A percentile compares a stretch with the other conserved stretches of the same genome.
Conservation (phyloP, 2,113 vertebrate species). For the Chrysochloris asiatica region DNA sequence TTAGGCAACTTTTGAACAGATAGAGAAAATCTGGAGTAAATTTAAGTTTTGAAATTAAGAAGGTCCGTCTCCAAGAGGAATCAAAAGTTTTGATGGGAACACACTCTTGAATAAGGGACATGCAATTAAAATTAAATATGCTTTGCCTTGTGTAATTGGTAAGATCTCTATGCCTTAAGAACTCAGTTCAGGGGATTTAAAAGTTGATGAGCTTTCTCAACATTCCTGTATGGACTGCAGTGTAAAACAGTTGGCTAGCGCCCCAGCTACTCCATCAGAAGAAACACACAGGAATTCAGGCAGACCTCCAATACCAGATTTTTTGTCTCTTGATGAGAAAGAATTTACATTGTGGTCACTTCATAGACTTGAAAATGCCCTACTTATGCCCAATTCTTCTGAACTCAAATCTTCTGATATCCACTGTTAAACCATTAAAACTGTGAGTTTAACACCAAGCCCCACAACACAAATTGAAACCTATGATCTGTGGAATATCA, state of each 20-base stretch:
- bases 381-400: conserved; percentile 41
- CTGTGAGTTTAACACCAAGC: conserved; percentile 78
- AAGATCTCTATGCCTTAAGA: conserved; percentile 83
- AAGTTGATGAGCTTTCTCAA: conserved; percentile 79
- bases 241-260: conserved; percentile 67
- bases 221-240: conserved; percentile 83
- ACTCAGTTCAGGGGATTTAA: conserved; percentile 87
- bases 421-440: conserved; percentile 74
- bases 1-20: conserved; percentile 76
- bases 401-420: conserved; percentile 71
- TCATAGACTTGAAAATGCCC: conserved; percentile 82
- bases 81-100: conserved; percentile 95
- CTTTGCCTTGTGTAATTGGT: conserved; percentile 78
- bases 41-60: conserved; percentile 97
- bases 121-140: conserved; percentile 91
- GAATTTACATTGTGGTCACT: conserved; percentile 86
- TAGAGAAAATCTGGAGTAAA: conserved; percentile 91
- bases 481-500: conserved; percentile 58
- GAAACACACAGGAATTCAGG: conserved; percentile 74
- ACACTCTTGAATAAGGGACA: conserved; percentile 89
- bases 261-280: conserved; percentile 72
- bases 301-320: conserved; percentile 88
- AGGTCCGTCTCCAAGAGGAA: conserved; percentile 95
- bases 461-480: conserved; percentile 76
- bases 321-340: conserved; percentile 90